Evolutionary conservation across 1,140 invertebrate species (phyloP).

Genomic region (Spodoptera litura): DNA sequence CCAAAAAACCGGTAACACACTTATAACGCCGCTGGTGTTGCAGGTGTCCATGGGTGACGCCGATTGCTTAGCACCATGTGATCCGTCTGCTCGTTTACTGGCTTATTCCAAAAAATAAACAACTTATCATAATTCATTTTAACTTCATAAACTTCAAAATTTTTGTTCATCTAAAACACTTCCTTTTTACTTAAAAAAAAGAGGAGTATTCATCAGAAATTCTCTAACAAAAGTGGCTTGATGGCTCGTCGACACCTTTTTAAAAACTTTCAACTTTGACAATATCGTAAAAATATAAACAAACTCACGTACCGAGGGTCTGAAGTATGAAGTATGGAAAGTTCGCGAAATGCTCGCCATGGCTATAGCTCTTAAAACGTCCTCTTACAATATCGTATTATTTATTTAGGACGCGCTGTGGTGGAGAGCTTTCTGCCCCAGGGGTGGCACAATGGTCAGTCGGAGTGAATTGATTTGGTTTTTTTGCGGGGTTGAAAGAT

Average conservation of each 20-base stretch:
- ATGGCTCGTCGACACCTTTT: slow-evolving; percentile 19
- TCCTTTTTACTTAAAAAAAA: not conserved
- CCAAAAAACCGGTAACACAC: too few relatives aligned
- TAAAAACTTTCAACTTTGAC: slow-evolving; percentile 39
- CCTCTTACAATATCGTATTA: slow-evolving; percentile 51
- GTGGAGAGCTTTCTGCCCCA: slow-evolving; percentile 26
- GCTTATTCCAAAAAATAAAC: too few relatives aligned
- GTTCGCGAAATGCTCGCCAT: slow-evolving; percentile 25
- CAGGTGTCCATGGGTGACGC: too few relatives aligned
- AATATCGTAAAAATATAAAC: slow-evolving; percentile 53
- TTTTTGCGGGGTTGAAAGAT: too few relatives aligned
- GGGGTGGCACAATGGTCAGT: slow-evolving; percentile 17
- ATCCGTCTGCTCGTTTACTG: too few relatives aligned
- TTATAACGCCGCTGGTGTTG: too few relatives aligned
- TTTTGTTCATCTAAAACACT: not conserved
- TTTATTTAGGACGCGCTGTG: slow-evolving; percentile 52
- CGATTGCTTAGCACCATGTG: too few relatives aligned
- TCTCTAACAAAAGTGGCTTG: slow-evolving; percentile 33
- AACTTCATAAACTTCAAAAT: not conserved
- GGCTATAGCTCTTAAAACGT: slow-evolving; percentile 40
- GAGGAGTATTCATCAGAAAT: slow-evolving; percentile 18
- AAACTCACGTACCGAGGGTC: slow-evolving; percentile 22
- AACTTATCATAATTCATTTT: not conserved
- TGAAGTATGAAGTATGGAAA: slow-evolving; percentile 27
- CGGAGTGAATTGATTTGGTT: too few relatives aligned